A percentile compares a stretch with the other conserved stretches of the same genome.
Evolutionary conservation across 2,113 vertebrate genomes (phyloP).

Genomic region (Nyctereutes procyonoides): DNA sequence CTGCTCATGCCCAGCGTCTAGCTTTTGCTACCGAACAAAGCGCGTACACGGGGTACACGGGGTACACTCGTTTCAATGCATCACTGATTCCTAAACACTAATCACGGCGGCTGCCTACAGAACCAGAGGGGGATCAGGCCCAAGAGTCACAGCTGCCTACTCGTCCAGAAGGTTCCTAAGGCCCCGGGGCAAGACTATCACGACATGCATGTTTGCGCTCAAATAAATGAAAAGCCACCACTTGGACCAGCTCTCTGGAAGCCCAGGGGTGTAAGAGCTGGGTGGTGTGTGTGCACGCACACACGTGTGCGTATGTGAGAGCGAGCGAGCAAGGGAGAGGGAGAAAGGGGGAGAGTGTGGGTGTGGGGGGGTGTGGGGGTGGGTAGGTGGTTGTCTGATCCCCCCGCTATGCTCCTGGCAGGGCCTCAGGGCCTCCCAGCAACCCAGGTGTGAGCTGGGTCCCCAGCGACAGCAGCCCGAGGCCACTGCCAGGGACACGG

Average conservation of each 20-base stretch:
- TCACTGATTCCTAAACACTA: background rate
- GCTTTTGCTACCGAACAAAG: background rate
- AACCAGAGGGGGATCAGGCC: background rate
- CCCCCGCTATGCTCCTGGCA: background rate
- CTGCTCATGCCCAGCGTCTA: background rate
- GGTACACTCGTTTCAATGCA: background rate
- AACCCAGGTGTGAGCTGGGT: background rate
- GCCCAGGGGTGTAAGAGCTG: background rate
- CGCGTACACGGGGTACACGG: too few relatives aligned
- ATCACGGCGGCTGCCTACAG: background rate
- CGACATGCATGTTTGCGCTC: background rate
- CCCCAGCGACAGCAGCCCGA: background rate
- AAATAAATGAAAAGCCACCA: background rate
- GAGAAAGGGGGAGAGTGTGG: too few relatives aligned
- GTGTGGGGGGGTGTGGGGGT: background rate
- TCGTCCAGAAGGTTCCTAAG: background rate
- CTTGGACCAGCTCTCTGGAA: background rate
- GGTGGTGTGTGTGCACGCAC: background rate
- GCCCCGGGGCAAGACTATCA: background rate
- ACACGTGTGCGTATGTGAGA: rapidly evolving
- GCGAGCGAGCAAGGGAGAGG: too few relatives aligned
- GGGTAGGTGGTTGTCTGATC: background rate
- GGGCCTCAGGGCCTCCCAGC: too few relatives aligned
- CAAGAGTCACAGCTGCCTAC: background rate
- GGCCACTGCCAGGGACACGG: background rate